Evolutionary conservation across 2,797 vertebrate species (phyloP).

Genomic region (Trachops cirrhosus): DNA sequence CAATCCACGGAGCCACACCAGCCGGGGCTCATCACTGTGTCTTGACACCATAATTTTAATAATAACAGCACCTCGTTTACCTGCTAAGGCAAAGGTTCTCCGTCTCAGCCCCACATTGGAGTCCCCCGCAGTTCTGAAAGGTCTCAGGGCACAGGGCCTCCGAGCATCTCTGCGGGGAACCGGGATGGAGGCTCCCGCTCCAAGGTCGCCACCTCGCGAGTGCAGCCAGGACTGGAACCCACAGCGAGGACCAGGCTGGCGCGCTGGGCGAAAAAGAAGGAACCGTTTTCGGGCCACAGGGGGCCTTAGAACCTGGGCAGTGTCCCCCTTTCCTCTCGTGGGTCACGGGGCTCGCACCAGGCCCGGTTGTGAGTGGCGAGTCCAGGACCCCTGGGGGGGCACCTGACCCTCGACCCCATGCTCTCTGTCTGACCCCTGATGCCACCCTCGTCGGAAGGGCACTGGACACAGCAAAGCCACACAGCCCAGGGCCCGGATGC

Average conservation of each 20-base stretch:
- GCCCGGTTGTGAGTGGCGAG: not conserved
- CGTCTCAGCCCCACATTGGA: too few relatives aligned
- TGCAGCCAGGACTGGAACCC: not conserved
- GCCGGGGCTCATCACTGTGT: too few relatives aligned
- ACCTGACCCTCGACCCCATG: not conserved
- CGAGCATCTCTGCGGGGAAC: too few relatives aligned
- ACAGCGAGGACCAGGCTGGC: not conserved
- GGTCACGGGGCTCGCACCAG: not conserved
- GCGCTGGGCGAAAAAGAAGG: not conserved
- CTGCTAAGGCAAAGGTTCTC: too few relatives aligned
- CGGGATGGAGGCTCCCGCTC: too few relatives aligned
- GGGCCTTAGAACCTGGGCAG: not conserved
- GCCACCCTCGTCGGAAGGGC: not conserved
- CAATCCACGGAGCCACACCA: too few relatives aligned
- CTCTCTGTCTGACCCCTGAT: conserved; percentile 8
- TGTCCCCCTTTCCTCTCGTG: not conserved
- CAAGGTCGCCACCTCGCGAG: not conserved
- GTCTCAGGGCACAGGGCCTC: too few relatives aligned
- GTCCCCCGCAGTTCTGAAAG: too few relatives aligned
- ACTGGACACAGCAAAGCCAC: not conserved
- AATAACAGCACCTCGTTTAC: too few relatives aligned
- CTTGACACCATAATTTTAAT: too few relatives aligned
- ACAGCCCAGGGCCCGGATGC: conserved; percentile 47
- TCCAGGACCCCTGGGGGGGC: not conserved
- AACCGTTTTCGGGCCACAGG: not conserved